Evolutionary conservation across 2,797 vertebrate species (phyloP).

Genomic region (Hippoglossus hippoglossus): DNA sequence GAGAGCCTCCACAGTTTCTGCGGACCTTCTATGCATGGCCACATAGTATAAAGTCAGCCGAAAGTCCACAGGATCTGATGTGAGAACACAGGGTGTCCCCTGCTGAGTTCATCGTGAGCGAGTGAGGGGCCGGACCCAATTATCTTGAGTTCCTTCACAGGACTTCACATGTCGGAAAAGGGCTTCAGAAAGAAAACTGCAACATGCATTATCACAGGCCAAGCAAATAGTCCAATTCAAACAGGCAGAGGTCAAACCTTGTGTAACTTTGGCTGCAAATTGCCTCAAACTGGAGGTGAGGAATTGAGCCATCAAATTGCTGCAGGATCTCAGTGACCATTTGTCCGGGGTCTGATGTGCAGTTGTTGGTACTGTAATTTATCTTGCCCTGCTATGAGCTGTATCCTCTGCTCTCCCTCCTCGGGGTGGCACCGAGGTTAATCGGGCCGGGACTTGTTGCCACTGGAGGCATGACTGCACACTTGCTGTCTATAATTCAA

Average conservation of each 20-base stretch:
- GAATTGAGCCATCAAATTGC: slow-evolving; percentile 35
- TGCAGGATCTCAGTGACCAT: slow-evolving; percentile 25
- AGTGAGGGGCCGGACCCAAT: no score
- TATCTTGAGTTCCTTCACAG: no score
- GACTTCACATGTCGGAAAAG: no score
- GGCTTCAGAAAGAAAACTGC: no score
- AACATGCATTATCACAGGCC: no score
- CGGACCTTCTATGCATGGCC: no score
- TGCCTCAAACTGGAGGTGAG: background rate
- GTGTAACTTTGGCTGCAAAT: background rate
- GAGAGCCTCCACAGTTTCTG: no score
- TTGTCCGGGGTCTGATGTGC: slow-evolving; percentile 38
- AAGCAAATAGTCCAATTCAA: no score
- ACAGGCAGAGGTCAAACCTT: background rate
- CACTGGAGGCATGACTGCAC: slow-evolving; percentile 50
- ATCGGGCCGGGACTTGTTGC: slow-evolving; percentile 43
- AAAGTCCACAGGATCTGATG: no score
- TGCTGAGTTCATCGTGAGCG: no score
- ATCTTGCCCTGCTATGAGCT: slow-evolving; percentile 26
- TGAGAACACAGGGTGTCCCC: no score
- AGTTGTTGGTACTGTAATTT: slow-evolving; percentile 63
- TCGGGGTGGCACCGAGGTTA: slow-evolving; percentile 41
- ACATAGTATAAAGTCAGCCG: no score
- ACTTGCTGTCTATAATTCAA: slow-evolving; percentile 73
- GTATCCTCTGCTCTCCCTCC: slow-evolving; percentile 20